phyloP scores from a whole-genome alignment of 2,113 vertebrate genomes.

The Morphnarchus princeps region DNA sequence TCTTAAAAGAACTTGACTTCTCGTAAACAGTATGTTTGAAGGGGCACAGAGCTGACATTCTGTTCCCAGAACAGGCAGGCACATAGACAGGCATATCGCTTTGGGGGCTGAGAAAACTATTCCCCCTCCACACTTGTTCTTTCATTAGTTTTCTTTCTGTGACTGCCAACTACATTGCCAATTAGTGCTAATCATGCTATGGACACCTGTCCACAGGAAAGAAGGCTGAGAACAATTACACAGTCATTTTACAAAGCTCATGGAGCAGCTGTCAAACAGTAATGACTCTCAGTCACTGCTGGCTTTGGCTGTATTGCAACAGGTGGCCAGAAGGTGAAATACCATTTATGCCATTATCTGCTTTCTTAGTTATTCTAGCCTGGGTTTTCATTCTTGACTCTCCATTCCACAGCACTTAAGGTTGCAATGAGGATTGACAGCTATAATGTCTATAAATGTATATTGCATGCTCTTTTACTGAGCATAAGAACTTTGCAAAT shows the following conservation, averaged over 20 bases:
- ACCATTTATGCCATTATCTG: background rate
- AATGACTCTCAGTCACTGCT: constrained; percentile 26
- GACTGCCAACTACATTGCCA: constrained; percentile 32
- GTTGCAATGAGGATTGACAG: background rate
- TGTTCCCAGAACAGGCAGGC: background rate
- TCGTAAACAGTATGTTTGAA: background rate
- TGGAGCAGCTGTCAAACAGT: constrained; percentile 43
- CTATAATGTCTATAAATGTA: background rate
- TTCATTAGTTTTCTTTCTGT: constrained; percentile 26
- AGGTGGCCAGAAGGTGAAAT: constrained; percentile 34
- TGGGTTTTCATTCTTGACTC: background rate
- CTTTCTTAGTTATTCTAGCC: background rate
- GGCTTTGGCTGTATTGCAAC: background rate
- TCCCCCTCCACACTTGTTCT: background rate
- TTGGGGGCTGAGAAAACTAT: background rate
- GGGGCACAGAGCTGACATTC: background rate
- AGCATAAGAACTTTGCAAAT: background rate
- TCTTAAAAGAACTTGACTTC: background rate
- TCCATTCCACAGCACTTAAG: background rate
- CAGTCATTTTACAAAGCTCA: constrained; percentile 24
- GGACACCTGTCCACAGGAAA: constrained; percentile 59
- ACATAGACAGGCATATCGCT: background rate
- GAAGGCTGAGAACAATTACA: constrained; percentile 31
- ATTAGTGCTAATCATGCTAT: constrained; percentile 55
- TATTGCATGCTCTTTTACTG: background rate